Evolutionary conservation across 2,888 invertebrate species (phyloP), one percentile per base, ranked within the genome.

Genomic region (Quadroppia sp.): DNA sequence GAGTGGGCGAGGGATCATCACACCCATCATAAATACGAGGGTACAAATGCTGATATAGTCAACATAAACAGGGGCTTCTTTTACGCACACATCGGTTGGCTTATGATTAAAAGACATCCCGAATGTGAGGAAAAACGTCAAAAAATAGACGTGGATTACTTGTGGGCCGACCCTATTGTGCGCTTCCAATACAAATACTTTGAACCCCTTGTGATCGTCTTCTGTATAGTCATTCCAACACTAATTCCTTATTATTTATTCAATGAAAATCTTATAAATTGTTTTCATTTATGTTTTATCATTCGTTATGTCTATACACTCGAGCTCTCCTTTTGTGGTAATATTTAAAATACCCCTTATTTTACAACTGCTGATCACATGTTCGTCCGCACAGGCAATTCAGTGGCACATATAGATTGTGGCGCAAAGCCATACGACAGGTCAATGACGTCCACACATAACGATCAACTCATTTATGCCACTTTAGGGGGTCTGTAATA

Each of bases 51-150:
- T 9, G 73, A 73, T 45, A 4, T 17, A 1, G 70, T 42, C 13
- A 73, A 70, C 20, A 73, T 70, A 1, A 73, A 73, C 48, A 28
- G 73, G n/a, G 73, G 73, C 25, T 73, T 73, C 28, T 73, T 73
- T 32, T 73, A 25, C 69, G 73, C 73, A 20, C 73, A 73, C 28
- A 73, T 73, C 15, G 73, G 73, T 25, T 73, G 73, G 73, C 70
- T 73, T 28, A 17, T 67, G 23, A 69, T 70, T 17, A 73, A 73
- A 67, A 36, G 36, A 20, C 73, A 70, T 30, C 73, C 73, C 1
- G 73, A 73, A 0, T 73, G 73, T 32, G 64, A 42, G 1, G 28
- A 64, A 25, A 30, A 32, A 32, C 20, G 30, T 13, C n/a, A 32
- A 1, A n/a, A 72, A 40, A 13, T 30, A 11, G 42, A 72, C 64